Percentiles rank a stretch among this genome's conserved stretches.
These are phyloP conservation scores for Pedionomus torquatus DNA, from an alignment of 2,113 vertebrate species.

Conservation along the genomic window DNA sequence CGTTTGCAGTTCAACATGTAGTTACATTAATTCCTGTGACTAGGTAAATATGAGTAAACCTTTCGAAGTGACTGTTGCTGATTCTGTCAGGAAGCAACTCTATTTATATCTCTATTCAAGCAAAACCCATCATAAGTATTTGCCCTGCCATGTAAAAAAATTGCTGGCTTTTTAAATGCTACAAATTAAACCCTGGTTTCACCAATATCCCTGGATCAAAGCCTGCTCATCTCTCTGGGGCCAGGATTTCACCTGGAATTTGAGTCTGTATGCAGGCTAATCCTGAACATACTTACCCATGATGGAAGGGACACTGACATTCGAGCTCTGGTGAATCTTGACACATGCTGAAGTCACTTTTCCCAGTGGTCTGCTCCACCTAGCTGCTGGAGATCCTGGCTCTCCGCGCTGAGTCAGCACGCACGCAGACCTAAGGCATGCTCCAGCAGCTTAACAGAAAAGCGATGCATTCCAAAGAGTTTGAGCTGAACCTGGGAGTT, in stretches of 20 bases:
- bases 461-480: rapidly evolving
- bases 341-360: neutral
- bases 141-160: neutral
- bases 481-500: neutral
- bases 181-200: neutral
- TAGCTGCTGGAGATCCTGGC: neutral
- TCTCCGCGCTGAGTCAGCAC: neutral
- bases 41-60: neutral
- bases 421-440: rapidly evolving
- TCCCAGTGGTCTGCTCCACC: neutral
- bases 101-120: neutral
- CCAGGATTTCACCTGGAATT: neutral
- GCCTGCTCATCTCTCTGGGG: rapidly evolving
- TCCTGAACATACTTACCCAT: neutral
- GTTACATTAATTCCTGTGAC: neutral
- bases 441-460: neutral
- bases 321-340: neutral
- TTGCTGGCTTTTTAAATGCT: neutral
- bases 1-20: neutral
- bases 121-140: neutral
- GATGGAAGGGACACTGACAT: neutral
- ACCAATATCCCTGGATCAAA: neutral
- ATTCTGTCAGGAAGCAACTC: neutral
- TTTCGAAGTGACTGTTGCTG: neutral
- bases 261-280: neutral